phyloP scores from a whole-genome alignment of 2,888 invertebrate genomes.

The Ernsta delagoae region DNA sequence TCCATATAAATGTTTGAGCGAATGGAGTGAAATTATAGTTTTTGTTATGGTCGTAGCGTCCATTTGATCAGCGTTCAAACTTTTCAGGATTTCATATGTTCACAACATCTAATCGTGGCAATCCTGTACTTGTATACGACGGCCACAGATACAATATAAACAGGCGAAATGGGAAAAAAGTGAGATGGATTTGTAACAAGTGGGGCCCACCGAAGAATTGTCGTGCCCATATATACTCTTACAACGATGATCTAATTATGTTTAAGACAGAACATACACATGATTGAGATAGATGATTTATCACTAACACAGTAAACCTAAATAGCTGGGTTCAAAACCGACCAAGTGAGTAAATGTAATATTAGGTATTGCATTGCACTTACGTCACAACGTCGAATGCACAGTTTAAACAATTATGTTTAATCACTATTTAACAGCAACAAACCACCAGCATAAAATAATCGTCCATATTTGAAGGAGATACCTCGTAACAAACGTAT shows the following conservation, averaged over 20 bases:
- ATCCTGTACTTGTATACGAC: conserved; percentile 26
- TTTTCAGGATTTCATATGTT: conserved; percentile 17
- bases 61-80: not conserved
- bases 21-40: too few relatives aligned
- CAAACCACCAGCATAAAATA: too few relatives aligned
- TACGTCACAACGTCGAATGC: too few relatives aligned
- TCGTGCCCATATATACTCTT: conserved; percentile 43
- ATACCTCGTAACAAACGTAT: too few relatives aligned
- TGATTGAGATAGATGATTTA: not conserved
- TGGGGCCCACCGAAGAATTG: conserved; percentile 42
- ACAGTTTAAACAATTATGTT: too few relatives aligned
- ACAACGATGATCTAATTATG: not conserved
- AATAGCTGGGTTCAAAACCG: too few relatives aligned
- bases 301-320: not conserved
- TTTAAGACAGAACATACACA: conserved; percentile 1
- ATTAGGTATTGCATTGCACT: too few relatives aligned
- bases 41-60: not conserved
- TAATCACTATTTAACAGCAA: too few relatives aligned
- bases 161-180: conserved; percentile 2
- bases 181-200: conserved; percentile 41
- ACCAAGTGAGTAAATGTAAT: not conserved
- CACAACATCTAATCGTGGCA: conserved; percentile 12
- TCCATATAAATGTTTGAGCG: too few relatives aligned
- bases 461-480: too few relatives aligned
- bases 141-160: conserved; percentile 39